Evolutionary conservation across 2,797 vertebrate species (phyloP).

Genomic region (Channa striata): DNA sequence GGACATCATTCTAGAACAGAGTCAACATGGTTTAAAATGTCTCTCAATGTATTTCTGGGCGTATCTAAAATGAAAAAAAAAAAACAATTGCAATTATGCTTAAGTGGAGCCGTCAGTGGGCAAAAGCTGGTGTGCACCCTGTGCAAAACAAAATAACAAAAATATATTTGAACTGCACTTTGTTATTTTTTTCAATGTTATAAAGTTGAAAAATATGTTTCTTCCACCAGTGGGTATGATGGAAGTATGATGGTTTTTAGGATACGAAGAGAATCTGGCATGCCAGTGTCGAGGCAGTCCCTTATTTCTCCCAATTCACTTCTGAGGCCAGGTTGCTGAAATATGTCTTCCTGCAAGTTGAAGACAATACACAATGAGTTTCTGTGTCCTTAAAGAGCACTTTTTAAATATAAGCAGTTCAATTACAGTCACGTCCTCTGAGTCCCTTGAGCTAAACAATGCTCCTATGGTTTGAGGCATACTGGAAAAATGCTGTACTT

Average conservation of each 20-base stretch:
- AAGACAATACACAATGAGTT: slow-evolving; percentile 16
- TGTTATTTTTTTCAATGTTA: not conserved
- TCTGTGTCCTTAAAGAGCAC: not conserved
- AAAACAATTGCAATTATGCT: no score
- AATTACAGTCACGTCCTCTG: not conserved
- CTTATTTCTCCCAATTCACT: slow-evolving; percentile 94
- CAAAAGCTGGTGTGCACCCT: no score
- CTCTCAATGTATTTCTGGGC: not conserved
- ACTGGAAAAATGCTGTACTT: not conserved
- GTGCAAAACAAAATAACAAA: not conserved
- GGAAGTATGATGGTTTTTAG: slow-evolving; percentile 76
- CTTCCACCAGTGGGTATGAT: not conserved
- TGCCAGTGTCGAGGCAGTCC: slow-evolving; percentile 94
- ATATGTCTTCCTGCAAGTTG: slow-evolving; percentile 93
- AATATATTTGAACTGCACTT: not conserved
- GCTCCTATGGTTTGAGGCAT: not conserved
- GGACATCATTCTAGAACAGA: slow-evolving; percentile 27
- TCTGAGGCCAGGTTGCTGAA: slow-evolving; percentile 96
- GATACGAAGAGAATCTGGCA: slow-evolving; percentile 93
- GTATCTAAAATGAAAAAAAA: not conserved
- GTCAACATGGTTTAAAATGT: not conserved
- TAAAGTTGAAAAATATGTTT: not conserved
- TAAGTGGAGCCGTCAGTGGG: no score
- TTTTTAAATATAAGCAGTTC: not conserved
- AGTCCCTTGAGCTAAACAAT: not conserved